Conservation (phyloP, 2,888 invertebrate genomes). For the Chromoteleia sp. region DNA sequence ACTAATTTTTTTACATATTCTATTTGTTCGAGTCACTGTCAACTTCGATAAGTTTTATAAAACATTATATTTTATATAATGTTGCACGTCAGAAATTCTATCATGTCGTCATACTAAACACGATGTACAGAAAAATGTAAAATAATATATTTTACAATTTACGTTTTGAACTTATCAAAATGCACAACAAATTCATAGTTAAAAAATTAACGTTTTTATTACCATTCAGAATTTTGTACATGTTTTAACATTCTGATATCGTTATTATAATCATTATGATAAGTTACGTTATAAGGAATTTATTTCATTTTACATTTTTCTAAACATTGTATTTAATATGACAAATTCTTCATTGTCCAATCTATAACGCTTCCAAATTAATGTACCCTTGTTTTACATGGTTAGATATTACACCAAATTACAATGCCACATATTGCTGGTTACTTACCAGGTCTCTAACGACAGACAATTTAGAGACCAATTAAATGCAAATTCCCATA, state of each 20-base stretch:
- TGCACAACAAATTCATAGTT: too few relatives aligned
- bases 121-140: not conserved
- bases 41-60: not conserved
- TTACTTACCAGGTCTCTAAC: conserved; percentile 62
- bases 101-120: not conserved
- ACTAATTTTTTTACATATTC: too few relatives aligned
- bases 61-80: not conserved
- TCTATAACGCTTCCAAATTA: conserved; percentile 21
- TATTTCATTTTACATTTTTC: not conserved
- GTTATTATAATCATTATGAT: not conserved
- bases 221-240: not conserved
- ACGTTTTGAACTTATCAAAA: too few relatives aligned
- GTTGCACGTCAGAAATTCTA: conserved; percentile 6
- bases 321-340: conserved; percentile 7
- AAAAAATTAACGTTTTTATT: too few relatives aligned
- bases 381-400: conserved; percentile 1
- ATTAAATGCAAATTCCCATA: not conserved
- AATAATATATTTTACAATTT: not conserved
- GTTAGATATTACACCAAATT: conserved; percentile 17
- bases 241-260: too few relatives aligned
- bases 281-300: not conserved
- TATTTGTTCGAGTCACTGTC: too few relatives aligned
- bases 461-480: conserved; percentile 54
- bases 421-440: conserved; percentile 60
- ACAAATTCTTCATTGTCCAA: conserved; percentile 11